Conservation (phyloP, 2,797 vertebrate species). For the Chelonia mydas region DNA sequence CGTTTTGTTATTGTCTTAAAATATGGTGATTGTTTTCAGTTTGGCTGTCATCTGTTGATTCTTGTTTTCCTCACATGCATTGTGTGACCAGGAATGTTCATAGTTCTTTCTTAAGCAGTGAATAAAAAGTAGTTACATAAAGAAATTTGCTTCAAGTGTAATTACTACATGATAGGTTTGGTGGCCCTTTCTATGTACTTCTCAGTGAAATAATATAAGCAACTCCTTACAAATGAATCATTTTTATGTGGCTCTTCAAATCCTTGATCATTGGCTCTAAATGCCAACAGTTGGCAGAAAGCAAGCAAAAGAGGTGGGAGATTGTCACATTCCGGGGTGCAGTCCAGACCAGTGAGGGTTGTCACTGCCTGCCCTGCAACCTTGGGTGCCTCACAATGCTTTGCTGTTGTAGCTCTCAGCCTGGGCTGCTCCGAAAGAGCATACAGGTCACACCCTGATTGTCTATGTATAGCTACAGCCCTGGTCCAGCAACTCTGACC, state of each 20-base stretch:
- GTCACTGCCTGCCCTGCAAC: not conserved
- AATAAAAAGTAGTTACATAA: not conserved
- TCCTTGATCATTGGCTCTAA: constrained; percentile 41
- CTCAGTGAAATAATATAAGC: not conserved
- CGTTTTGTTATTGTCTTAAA: constrained; percentile 45
- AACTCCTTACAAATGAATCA: not conserved
- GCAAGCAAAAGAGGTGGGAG: not conserved
- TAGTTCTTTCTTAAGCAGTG: not conserved
- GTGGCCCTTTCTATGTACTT: not conserved
- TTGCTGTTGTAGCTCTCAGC: not conserved
- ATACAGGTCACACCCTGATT: not conserved
- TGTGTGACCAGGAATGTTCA: not conserved
- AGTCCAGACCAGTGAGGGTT: not conserved
- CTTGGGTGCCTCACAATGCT: not conserved
- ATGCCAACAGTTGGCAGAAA: constrained; percentile 61
- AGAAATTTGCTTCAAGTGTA: not conserved
- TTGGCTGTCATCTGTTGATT: not conserved
- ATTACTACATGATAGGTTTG: not conserved
- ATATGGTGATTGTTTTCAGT: not conserved
- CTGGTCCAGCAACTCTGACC: not conserved
- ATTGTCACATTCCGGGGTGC: not conserved
- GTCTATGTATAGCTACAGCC: not conserved
- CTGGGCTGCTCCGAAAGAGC: not conserved
- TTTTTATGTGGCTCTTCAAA: not conserved
- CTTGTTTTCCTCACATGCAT: constrained; percentile 15